Evolutionary conservation across 2,113 vertebrate species (phyloP).

Genomic region (Agapornis roseicollis): DNA sequence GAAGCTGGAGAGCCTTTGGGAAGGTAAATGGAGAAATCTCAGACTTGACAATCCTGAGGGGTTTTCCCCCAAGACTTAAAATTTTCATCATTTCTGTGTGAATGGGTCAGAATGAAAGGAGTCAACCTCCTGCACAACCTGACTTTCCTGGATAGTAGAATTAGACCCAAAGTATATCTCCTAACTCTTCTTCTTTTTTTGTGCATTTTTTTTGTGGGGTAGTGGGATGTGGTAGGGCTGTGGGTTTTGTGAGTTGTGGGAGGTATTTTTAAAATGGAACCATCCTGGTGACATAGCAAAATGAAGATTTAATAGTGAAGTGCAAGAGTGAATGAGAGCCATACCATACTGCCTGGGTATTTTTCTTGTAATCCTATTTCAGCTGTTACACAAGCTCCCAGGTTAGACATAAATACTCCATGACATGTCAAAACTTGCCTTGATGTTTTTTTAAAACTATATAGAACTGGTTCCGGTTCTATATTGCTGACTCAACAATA

Average conservation of each 20-base stretch:
- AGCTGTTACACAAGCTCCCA: neutral
- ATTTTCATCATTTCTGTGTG: neutral
- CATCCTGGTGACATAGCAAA: neutral
- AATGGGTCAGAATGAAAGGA: neutral
- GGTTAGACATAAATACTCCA: neutral
- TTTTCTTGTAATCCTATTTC: neutral
- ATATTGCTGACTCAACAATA: neutral
- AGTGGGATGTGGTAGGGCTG: too few relatives aligned
- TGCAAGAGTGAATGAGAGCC: neutral
- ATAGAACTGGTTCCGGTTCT: neutral
- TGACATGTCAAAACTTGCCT: neutral
- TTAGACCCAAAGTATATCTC: neutral
- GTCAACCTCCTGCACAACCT: neutral
- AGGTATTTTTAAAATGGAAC: neutral
- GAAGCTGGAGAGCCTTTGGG: neutral
- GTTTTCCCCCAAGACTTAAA: neutral
- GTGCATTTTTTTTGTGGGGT: neutral
- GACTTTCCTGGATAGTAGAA: neutral
- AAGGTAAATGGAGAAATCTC: neutral
- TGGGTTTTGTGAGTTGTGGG: rapidly evolving
- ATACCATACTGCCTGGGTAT: neutral
- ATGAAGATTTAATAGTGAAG: neutral
- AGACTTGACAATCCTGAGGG: neutral
- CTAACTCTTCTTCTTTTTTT: neutral
- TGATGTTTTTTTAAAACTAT: neutral